Conservation (phyloP, 1,140 invertebrate species). For the Eriocheir sinensis region DNA sequence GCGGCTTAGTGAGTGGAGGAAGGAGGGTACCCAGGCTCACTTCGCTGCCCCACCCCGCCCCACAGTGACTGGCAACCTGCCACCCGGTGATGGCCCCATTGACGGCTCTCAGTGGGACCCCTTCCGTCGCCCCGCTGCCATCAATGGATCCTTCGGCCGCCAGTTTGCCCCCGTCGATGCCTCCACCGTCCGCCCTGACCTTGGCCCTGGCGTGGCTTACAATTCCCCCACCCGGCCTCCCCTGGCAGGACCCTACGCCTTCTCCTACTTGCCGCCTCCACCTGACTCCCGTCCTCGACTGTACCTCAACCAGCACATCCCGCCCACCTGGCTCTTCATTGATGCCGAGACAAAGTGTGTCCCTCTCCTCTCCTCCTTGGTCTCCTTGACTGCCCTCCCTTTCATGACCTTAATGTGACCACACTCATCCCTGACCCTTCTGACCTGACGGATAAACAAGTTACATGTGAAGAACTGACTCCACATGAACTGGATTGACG, state of each 20-base stretch:
- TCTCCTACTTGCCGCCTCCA: conserved; percentile 91
- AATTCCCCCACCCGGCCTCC: conserved; percentile 88
- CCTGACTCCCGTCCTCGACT: conserved; percentile 88
- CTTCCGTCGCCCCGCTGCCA: conserved; percentile 40
- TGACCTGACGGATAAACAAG: too few relatives aligned
- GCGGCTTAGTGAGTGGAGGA: too few relatives aligned
- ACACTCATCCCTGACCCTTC: too few relatives aligned
- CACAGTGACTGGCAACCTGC: conserved; percentile 45
- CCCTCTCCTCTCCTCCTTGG: neutral
- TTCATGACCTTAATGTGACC: too few relatives aligned
- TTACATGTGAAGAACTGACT: too few relatives aligned
- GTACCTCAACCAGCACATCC: conserved; percentile 88
- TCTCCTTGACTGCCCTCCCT: neutral
- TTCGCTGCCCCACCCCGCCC: neutral
- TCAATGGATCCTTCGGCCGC: conserved; percentile 78
- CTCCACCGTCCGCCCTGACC: conserved; percentile 84
- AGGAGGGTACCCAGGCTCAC: neutral
- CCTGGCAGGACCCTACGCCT: conserved; percentile 93
- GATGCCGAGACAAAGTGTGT: conserved; percentile 86
- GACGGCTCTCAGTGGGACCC: conserved; percentile 67
- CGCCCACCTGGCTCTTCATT: conserved; percentile 91
- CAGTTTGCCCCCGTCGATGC: conserved; percentile 63
- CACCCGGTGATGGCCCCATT: conserved; percentile 61
- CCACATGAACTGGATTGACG: too few relatives aligned
- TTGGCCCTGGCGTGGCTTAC: conserved; percentile 82